phyloP scores from a whole-genome alignment of 2,113 vertebrate genomes.

The Carollia perspicillata region DNA sequence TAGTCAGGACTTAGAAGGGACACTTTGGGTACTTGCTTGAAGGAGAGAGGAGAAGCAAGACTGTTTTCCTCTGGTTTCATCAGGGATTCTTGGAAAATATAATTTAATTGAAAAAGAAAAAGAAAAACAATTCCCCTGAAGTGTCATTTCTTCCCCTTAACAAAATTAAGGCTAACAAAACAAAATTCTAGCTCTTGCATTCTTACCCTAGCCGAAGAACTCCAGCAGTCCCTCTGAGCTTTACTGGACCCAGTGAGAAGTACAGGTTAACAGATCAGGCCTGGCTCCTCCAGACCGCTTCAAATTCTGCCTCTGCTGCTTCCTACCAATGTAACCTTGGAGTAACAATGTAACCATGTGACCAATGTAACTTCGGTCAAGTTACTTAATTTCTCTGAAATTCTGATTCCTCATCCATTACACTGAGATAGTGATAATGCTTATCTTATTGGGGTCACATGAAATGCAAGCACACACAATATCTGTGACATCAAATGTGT shows the following conservation, averaged over 20 bases:
- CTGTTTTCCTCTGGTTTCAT: background rate
- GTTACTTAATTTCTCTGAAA: background rate
- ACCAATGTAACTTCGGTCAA: background rate
- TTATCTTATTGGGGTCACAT: background rate
- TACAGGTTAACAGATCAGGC: background rate
- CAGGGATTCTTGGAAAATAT: constrained; percentile 46
- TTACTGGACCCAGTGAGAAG: background rate
- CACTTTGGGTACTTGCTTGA: background rate
- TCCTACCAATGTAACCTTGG: background rate
- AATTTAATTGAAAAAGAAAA: constrained; percentile 33
- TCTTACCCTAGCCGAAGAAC: background rate
- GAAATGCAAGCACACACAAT: background rate
- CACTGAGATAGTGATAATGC: background rate
- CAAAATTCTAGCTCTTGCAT: background rate
- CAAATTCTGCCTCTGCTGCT: background rate
- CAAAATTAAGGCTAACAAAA: constrained; percentile 45
- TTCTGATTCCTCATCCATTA: background rate
- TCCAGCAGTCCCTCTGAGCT: background rate
- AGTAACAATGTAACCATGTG: background rate
- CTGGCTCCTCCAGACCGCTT: background rate
- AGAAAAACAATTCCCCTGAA: background rate
- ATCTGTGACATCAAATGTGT: background rate
- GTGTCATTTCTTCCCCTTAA: constrained; percentile 38
- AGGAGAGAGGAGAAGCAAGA: background rate
- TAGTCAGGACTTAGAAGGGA: background rate